Evolutionary conservation across 2,797 vertebrate genomes (phyloP), one percentile per base, ranked within the genome.

Genomic region (Platalea minor): DNA sequence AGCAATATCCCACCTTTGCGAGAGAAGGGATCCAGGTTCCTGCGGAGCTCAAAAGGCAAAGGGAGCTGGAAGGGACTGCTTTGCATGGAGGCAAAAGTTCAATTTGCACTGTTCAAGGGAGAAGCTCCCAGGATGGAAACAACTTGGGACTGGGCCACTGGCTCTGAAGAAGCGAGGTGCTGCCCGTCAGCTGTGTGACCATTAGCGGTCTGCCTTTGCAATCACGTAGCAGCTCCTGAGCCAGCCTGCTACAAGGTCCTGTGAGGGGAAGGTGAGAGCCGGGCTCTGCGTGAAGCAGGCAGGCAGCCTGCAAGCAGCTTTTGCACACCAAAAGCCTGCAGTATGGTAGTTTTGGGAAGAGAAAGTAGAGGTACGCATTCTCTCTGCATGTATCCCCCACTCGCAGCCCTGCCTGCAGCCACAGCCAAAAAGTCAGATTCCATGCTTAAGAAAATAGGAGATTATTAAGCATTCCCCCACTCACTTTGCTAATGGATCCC

Each of bases 401-500:
- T 73, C 9, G 5, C 51, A 85, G 70, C 29, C 46, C 63, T 73
- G 75, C 45, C 89, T 70, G 68, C 64, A 85, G 69, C 86, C 68
- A 61, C 46, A 12, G 15, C 46, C 82, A 94, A 21, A 56, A 95
- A 86, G 63, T 72, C 50, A 80, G 39, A 75, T 81, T 31, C 43
- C 31, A 37, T 35, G 13, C 35, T 93, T 69, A 63, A 57, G 61
- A 83, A 93, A 91, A 91, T 3, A 74, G 15, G 13, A 76, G 33
- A 37, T 70, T 77, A 75, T 77, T 78, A 87, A 85, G 69, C 41
- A 53, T 74, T 72, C 57, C 53, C 86, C 63, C 17, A 7, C 39
- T 93, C 35, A 7, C 61, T 91, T 67, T 61, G 57, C 61, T 94
- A 94, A 93, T 50, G 43, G 79, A 70, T 77, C 48, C 77, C 94